Evolutionary conservation across 2,888 invertebrate species (phyloP), one percentile per base, ranked within the genome.

Genomic region (Gasteruption jaculator): DNA sequence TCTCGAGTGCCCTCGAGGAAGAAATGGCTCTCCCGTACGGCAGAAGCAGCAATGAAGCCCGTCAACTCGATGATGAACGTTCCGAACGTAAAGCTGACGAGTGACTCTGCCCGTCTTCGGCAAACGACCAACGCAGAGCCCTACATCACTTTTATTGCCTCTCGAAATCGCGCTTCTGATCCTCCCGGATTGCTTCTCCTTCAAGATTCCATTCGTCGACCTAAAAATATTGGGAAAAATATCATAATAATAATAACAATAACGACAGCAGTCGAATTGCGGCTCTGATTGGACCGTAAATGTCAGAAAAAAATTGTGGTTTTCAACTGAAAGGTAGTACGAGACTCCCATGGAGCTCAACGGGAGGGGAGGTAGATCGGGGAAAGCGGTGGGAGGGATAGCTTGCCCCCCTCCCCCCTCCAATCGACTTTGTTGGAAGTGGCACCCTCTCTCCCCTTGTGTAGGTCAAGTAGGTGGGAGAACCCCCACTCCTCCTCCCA

Each of bases 11-110:
- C 44, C 27, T 39, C 44, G 45, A 43, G 52, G 48, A 54, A 53
- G 58, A 61, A 60, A 60, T 57, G 58, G 56, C 56, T 53, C 56
- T 54, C n/a, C n/a, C n/a, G n/a, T n/a, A n/a, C n/a, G 53, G n/a
- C n/a, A n/a, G n/a, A n/a, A n/a, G n/a, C n/a, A 57, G 59, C 64
- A 61, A 65, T 64, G 62, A 64, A 63, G 58, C 54, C 60, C 60
- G 63, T 63, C 62, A 60, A 53, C 54, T 56, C 45, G 57, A 62
- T 62, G 64, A 64, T 63, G 59, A 60, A 63, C 62, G 58, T 52
- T 48, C 54, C 53, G 54, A 58, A 58, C 59, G 61, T 62, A 63
- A 63, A 64, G 61, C 60, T 64, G 63, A 65, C 65, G 61, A 59
- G 61, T 58, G 60, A 60, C 57, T 62, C 54, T 49, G 48, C 52